Evolutionary conservation across 2,113 vertebrate genomes (phyloP), one percentile per base, ranked within the genome.

Genomic region (Myiagra hebetior): DNA sequence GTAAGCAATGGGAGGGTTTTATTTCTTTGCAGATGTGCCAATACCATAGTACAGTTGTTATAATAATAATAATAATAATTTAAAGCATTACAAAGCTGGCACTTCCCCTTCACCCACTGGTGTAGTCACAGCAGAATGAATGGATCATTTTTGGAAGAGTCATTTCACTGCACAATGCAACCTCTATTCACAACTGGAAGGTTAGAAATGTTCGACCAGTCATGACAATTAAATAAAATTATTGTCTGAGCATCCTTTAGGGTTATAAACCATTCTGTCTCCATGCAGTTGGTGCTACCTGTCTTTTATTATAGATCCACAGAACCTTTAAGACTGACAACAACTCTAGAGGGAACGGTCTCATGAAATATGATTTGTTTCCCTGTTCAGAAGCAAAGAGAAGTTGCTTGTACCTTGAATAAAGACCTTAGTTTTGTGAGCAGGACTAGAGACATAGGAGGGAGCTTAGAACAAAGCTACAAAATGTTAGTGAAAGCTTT

Each of bases 71-170:
- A 78, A 73, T 94, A 87, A 87, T 90, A 91, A 77, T 93, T 93
- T 92, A 47, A 90, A 92, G 76, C 68, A 88, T 84, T 94, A 83
- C 69, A 75, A 74, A 91, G 65, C 47, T 94, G 81, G 89, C 67
- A 89, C 87, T 96, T 96, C 85, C 75, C 78, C 79, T 94, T 92
- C 85, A 68, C 37, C 57, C 78, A 83, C 76, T 95, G 59, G 53
- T 39, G 68, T 80, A 88, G 92, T 94, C 89, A 73, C 84, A 83
- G 83, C 72, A 24, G 89, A 97, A 96, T 98, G 93, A 98, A 97
- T 91, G 47, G 91, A 50, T 95, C 94, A 80, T 95, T 95, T 89
- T 98, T 95, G 47, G 50, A 76, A 91, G 80, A 96, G 64, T 87
- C n/a, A 91, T 97, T 97, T 86, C 2, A 1, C 80, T 46, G 72